Conservation (phyloP, 2,797 vertebrate genomes). For the Morus bassanus region DNA sequence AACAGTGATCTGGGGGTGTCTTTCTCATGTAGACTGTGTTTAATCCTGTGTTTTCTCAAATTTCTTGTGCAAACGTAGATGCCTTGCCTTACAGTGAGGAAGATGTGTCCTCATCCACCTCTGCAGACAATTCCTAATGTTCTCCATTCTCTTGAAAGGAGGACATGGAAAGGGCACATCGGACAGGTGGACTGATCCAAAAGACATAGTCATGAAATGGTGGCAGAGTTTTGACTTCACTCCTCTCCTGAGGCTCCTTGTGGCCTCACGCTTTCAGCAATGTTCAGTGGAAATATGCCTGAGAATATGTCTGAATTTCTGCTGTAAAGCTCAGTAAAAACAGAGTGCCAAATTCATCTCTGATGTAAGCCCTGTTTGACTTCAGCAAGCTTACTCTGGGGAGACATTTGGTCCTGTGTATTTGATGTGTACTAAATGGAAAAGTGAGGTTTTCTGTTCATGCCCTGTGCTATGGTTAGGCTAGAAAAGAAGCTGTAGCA, state of each 20-base stretch:
- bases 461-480: background rate
- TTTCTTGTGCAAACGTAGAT: background rate
- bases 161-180: background rate
- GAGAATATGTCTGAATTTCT: constrained; percentile 21
- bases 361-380: constrained; percentile 16
- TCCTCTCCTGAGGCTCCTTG: background rate
- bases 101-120: background rate
- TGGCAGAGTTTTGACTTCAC: background rate
- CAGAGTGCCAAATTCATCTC: constrained; percentile 11
- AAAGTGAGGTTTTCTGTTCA: constrained; percentile 26
- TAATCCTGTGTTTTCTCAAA: background rate
- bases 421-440: constrained; percentile 12
- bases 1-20: background rate
- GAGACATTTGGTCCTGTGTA: constrained; percentile 7
- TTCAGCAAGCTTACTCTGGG: constrained; percentile 13
- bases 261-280: background rate
- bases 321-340: constrained; percentile 8
- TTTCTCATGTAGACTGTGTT: background rate
- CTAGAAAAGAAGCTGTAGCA: background rate
- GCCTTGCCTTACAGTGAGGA: background rate
- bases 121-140: background rate
- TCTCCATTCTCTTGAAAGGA: background rate
- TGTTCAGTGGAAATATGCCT: background rate
- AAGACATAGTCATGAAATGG: background rate
- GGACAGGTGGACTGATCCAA: background rate